Base-by-base conservation (phyloP, 2,888 invertebrate species). In the Tupiocoris notatus region DNA sequence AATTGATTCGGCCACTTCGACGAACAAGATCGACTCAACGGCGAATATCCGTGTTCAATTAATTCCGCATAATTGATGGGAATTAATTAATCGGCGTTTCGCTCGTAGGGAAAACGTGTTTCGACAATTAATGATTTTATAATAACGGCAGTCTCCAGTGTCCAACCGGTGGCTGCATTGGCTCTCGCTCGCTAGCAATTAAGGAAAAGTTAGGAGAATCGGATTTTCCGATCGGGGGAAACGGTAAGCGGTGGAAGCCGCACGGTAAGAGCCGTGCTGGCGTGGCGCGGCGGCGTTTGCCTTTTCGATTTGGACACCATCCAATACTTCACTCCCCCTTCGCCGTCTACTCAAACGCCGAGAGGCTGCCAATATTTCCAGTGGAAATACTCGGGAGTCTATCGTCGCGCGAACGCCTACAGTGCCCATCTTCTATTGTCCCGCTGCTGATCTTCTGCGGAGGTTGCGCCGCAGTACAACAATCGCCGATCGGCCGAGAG, bases 321-420 rank as follows among this genome's bases (percentile, higher is more conserved):
- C 67, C 67, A 67, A 67, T 22, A 67, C 1, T 57, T n/a, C n/a
- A n/a, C n/a, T n/a, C n/a, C n/a, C n/a, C n/a, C n/a, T n/a, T n/a
- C n/a, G n/a, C n/a, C 67, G 67, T 9, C 39, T 3, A 3, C 39
- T 39, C 39, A 39, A 12, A 39, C 39, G 21, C 7, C 17, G 21
- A 67, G 67, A 54, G 39, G 57, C 67, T 67, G 67, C 67, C 67
- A 56, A 67, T 67, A 67, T 56, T 65, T 65, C 65, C 65, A 16
- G 65, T 65, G 18, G 12, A 23, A 66, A 67, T 67, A 67, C 67
- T 67, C 67, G 56, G 67, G 56, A 67, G 67, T n/a, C 56, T 39
- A 67, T 67, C 56, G 67, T 56, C 56, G 56, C 56, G 1, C 64
- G 57, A 56, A n/a, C 56, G 21, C 67, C 67, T 39, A 39, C 39